Conservation (phyloP, 2,888 invertebrate species). For the Abscondita cerata region DNA sequence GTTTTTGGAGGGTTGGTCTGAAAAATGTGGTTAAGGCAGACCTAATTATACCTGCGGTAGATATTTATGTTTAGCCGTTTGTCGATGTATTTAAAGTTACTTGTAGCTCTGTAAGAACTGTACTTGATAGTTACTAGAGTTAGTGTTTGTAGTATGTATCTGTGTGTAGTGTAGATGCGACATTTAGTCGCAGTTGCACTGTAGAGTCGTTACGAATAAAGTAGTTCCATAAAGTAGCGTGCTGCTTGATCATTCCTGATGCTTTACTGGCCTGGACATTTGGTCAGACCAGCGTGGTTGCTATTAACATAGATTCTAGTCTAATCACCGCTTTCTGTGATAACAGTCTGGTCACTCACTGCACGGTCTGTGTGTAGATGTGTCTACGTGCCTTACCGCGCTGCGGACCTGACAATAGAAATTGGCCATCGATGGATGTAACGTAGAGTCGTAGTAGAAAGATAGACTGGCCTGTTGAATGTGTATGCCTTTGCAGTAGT, state of each 20-base stretch:
- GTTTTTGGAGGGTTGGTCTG: conserved; percentile 55
- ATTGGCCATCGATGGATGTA: conserved; percentile 40
- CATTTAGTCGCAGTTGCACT: conserved; percentile 58
- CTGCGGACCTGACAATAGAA: conserved; percentile 48
- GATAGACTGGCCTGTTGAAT: conserved; percentile 54
- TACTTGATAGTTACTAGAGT: conserved; percentile 51
- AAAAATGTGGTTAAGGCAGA: conserved; percentile 41
- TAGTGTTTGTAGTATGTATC: conserved; percentile 59
- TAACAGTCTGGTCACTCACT: conserved; percentile 58
- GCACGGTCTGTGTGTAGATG: conserved; percentile 59
- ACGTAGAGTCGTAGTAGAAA: conserved; percentile 40
- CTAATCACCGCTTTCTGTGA: conserved; percentile 59
- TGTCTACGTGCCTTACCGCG: conserved; percentile 57
- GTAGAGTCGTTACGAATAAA: conserved; percentile 64
- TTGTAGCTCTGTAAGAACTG: conserved; percentile 56
- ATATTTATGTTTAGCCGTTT: conserved; percentile 56
- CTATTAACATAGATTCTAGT: conserved; percentile 49
- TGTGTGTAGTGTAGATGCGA: conserved; percentile 59
- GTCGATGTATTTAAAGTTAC: conserved; percentile 58
- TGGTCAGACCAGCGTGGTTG: conserved; percentile 48
- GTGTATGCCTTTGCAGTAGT: conserved; percentile 49
- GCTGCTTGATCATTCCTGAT: conserved; percentile 59
- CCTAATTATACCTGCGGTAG: conserved; percentile 42
- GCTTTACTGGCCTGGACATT: conserved; percentile 43
- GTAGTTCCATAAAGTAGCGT: conserved; percentile 64